Base-by-base conservation (phyloP, 2,888 invertebrate species). In the Teinopalpus imperialis region DNA sequence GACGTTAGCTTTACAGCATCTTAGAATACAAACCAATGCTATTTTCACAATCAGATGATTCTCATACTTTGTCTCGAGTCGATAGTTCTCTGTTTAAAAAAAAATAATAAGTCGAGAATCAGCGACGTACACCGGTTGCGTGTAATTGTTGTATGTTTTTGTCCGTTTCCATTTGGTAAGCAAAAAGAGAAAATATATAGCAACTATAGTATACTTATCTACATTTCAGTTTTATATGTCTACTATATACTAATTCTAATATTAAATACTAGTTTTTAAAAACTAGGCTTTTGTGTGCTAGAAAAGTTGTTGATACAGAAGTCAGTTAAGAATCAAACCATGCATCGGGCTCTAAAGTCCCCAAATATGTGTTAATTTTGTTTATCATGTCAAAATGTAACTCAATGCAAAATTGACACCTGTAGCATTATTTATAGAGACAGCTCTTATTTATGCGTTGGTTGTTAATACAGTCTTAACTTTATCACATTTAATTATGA, bases 11-110 rank as follows among this genome's bases (percentile, higher is more conserved):
- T n/a, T 59, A 64, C 69, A 68, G 66, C 49, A 51, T 54, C 48
- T 57, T 61, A 57, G 60, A 74, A 92, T 93, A 93, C 93, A 92
- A 92, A 95, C 95, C 93, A 98, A 92, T 73, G 98, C 96, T 87
- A 98, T 95, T 93, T 98, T 98, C 88, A 96, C 95, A 90, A 98
- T 97, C 83, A 98, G 94, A 90, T 98, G 97, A 85, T 97, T 98
- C 90, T 98, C 98, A 91, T 98, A 98, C 86, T 97, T 95, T 82
- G 97, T 97, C 90, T 98, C 97, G 81, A 97, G 94, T 67, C 98
- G 94, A 92, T 98, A 98, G 91, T 98, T 98, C 91, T 98, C 98
- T 98, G 92, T 90, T 13, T 13, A 14, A 5, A 13, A n/a, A 21
- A 20, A 26, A 40, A 30, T n/a, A 46, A 21, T n/a, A 14, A 26